Conservation (phyloP, 2,888 invertebrate species). For the Amblyteles armatorius region DNA sequence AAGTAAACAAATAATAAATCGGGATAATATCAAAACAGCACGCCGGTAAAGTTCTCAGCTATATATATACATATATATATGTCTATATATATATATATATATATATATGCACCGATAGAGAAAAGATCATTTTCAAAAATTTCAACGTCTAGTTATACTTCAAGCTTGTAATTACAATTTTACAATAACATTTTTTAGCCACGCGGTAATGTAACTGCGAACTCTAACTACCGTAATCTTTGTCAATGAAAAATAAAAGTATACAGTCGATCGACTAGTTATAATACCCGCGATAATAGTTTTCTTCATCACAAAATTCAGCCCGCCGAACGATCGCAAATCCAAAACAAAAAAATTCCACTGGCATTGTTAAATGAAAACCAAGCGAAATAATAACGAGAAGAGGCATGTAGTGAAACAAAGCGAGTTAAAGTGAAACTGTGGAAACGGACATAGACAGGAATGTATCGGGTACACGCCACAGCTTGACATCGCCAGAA, state of each 20-base stretch:
- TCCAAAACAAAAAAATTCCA: neutral
- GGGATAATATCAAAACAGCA: slow-evolving; percentile 3
- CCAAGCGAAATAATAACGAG: slow-evolving; percentile 52
- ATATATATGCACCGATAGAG: neutral
- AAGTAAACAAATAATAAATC: slow-evolving; percentile 27
- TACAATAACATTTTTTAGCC: neutral
- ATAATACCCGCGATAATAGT: neutral
- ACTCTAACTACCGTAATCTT: neutral
- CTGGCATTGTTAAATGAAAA: slow-evolving; percentile 16
- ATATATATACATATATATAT: no score
- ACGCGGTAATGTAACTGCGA: neutral
- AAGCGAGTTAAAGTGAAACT: slow-evolving; percentile 83
- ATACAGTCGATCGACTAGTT: neutral
- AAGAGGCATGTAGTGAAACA: slow-evolving; percentile 72
- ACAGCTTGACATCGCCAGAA: slow-evolving; percentile 90
- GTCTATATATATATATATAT: slow-evolving; percentile 13
- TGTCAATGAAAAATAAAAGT: neutral
- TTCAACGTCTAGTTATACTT: neutral
- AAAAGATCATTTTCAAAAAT: neutral
- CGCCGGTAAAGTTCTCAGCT: slow-evolving; percentile 26
- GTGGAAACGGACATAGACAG: slow-evolving; percentile 85
- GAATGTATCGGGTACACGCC: slow-evolving; percentile 85
- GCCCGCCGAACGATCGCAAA: neutral
- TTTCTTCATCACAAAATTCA: neutral
- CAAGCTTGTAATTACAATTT: slow-evolving; percentile 6